Base-by-base conservation (phyloP, 1,140 invertebrate species). In the Hylyphantes graminicola region DNA sequence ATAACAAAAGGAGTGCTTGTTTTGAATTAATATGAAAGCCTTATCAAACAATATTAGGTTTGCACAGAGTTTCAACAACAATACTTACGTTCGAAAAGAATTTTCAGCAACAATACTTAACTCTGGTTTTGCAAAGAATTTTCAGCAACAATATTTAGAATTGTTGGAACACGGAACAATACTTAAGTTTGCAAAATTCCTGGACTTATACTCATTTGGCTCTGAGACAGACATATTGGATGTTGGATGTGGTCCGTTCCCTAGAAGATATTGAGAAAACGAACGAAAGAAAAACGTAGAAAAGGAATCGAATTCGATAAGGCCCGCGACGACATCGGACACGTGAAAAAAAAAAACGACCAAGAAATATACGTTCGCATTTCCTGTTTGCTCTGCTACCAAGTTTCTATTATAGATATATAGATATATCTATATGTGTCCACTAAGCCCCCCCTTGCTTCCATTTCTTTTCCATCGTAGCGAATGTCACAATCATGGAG, bases 331-430 rank as follows among this genome's bases (percentile, higher is more conserved):
- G 79, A 80, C 67, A 72, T 73, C 79, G 68, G 50, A 76, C 59
- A 48, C 35, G 12, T n/a, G 35, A 73, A 55, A 50, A 55, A 17
- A 50, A 70, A 64, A 81, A 81, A 61, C 53, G 67, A 21, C 50
- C 55, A 59, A 81, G 79, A 81, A 81, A 81, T 81, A 81, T 72
- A 73, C 68, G 79, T 81, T 70, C 79, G 73, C 67, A 81, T 81
- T 81, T 81, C 78, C 79, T 81, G 79, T 81, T 81, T 81, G 79
- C 68, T 81, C 79, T 55, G 68, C 79, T 50, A 73, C 67, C 17
- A 81, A 35, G 79, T 57, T 81, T 81, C 73, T 81, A 81, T 81
- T 81, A 59, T 81, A 81, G 51, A 76, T 76, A 15, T 76, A 76
- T 76, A 76, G 51, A 76, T 81, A 72, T 72, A 57, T 59, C 63